Base-by-base conservation (phyloP, 2,888 invertebrate species). In the Miltochrista miniata region DNA sequence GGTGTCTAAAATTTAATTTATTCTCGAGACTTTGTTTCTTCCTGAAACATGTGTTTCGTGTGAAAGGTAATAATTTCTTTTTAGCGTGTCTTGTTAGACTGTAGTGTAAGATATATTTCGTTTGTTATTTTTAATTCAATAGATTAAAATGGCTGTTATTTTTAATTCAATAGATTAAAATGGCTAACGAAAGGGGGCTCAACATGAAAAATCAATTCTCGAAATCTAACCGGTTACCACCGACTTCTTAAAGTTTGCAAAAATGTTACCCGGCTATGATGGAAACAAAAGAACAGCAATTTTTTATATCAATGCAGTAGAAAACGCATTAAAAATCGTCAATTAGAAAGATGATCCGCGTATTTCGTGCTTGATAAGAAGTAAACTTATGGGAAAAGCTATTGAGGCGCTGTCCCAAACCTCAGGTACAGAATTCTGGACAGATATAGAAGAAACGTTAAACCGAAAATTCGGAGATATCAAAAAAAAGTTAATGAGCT, bases 211-310 rank as follows among this genome's bases (percentile, higher is more conserved):
- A 33, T 15, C 15, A 1, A 2, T 42, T n/a, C 31, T 8, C 3
- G 42, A 42, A n/a, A 11, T 5, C 11, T 31, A 41, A 11, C 11
- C 14, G 31, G 8, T 31, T 30, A 10, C 9, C 13, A 36, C 35
- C 9, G 14, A 36, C 15, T 18, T 38, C 11, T 7, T 1, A 7
- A 11, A 15, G 15, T 33, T 14, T n/a, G 13, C 33, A 15, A 15
- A 33, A 33, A 1, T 34, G 8, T 18, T 71, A 40, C 67, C 69
- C 9, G 35, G n/a, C 0, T 72, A 66, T 9, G 69, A 72, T 12
- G 72, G 68, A 0, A 69, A 69, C 39, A 62, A 24, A 31, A 57
- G 50, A 53, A 67, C 64, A 0, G 11, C 68, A 35, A 55, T 51
- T 35, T 67, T 62, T 35, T 68, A 63, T 39, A 54, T 64, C 2